These are phyloP conservation scores for Amblyteles armatorius DNA, from an alignment of 2,888 invertebrate genomes.

Conservation along the genomic window DNA sequence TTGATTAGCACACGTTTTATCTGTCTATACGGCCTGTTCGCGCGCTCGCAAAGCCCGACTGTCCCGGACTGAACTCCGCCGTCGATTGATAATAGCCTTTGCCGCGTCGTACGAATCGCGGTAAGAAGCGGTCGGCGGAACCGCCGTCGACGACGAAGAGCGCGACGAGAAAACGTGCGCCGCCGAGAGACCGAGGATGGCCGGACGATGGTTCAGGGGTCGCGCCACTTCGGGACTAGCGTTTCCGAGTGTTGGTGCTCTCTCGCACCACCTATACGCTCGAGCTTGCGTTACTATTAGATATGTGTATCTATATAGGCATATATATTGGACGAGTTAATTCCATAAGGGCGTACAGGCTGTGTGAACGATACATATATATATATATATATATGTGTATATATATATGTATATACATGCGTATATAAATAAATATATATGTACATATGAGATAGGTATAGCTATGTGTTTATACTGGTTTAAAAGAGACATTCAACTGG, in stretches of 20 bases:
- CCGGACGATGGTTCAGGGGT: slow-evolving; percentile 81
- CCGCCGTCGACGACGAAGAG: slow-evolving; percentile 22
- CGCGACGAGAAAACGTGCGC: slow-evolving; percentile 46
- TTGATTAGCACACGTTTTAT: slow-evolving; percentile 13
- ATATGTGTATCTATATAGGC: not conserved
- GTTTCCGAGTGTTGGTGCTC: slow-evolving; percentile 52
- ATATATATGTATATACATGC: no score
- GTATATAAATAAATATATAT: no score
- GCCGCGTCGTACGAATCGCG: slow-evolving; percentile 25
- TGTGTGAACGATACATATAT: no score
- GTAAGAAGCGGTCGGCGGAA: slow-evolving; percentile 50
- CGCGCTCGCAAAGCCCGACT: slow-evolving; percentile 60
- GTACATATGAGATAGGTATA: no score
- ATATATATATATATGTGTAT: no score
- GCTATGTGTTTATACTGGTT: no score
- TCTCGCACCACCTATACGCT: not conserved
- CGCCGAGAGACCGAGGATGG: slow-evolving; percentile 66
- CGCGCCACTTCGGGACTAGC: slow-evolving; percentile 71
- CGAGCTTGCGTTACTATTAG: not conserved
- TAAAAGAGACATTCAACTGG: no score
- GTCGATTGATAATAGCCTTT: slow-evolving; percentile 58
- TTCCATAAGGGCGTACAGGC: no score
- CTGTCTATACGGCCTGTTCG: slow-evolving; percentile 57
- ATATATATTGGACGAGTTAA: no score
- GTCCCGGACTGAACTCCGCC: slow-evolving; percentile 53